These are phyloP conservation scores for Elmis aenea DNA, from an alignment of 2,888 invertebrate species.

Conservation along the genomic window DNA sequence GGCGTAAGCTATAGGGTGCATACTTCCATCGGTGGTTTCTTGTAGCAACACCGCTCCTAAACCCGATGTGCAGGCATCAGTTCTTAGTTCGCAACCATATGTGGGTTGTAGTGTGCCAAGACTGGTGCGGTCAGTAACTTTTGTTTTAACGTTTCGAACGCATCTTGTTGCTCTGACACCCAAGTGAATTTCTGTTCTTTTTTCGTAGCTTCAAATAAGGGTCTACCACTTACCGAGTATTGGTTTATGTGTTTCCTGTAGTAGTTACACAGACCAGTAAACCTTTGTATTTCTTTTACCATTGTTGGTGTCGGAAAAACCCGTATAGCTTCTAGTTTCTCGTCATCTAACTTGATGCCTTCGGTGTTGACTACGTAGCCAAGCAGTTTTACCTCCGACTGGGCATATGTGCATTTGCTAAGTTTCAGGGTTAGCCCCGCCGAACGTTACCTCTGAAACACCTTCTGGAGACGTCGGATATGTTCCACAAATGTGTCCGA, in stretches of 20 bases:
- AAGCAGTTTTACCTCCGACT: conserved; percentile 4
- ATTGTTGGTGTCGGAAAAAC: conserved; percentile 3
- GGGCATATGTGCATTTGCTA: conserved; percentile 1
- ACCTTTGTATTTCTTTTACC: conserved; percentile 5
- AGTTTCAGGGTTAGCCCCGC: neutral
- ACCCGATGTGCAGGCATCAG: conserved; percentile 18
- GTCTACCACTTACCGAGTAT: conserved; percentile 17
- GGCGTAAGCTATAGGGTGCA: conserved; percentile 1
- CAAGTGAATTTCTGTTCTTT: conserved; percentile 13
- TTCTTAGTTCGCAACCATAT: conserved; percentile 17
- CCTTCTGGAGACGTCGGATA: neutral
- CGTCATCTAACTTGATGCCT: conserved; percentile 5
- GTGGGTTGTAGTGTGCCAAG: conserved; percentile 15
- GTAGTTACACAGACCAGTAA: conserved; percentile 8
- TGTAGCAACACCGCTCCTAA: conserved; percentile 21
- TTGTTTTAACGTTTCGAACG: conserved; percentile 11
- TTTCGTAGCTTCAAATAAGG: conserved; percentile 17
- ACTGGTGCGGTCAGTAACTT: conserved; percentile 17
- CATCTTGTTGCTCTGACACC: conserved; percentile 2
- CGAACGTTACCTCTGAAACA: neutral
- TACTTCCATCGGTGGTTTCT: conserved; percentile 9
- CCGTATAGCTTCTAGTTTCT: conserved; percentile 3
- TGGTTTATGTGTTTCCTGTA: conserved; percentile 13
- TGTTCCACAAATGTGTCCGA: neutral
- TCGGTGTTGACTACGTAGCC: conserved; percentile 1